A percentile compares a stretch with the other conserved stretches of the same genome.
Conservation (phyloP, 2,888 invertebrate genomes). For the Azorinus chamasolen region DNA sequence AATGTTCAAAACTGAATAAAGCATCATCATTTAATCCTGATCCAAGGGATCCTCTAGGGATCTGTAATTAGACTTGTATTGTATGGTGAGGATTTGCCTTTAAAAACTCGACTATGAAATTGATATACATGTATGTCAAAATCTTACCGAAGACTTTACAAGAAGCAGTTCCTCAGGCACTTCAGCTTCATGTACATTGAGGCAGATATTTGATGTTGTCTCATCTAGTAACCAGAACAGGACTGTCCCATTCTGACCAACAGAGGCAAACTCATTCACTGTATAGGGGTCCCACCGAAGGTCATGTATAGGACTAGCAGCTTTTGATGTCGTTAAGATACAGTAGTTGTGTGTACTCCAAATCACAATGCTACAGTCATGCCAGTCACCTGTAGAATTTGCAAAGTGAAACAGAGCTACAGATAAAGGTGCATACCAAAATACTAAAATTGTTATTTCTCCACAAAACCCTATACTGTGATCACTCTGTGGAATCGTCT, state of each 20-base stretch:
- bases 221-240: constrained; percentile 85
- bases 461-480: too few relatives aligned
- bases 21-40: too few relatives aligned
- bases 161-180: constrained; percentile 82
- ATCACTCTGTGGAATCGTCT: too few relatives aligned
- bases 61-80: too few relatives aligned
- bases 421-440: too few relatives aligned
- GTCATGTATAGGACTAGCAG: constrained; percentile 81
- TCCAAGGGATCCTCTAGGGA: too few relatives aligned
- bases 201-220: constrained; percentile 70
- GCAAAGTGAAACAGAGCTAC: too few relatives aligned
- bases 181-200: constrained; percentile 84
- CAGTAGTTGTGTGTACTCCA: constrained; percentile 82
- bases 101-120: too few relatives aligned
- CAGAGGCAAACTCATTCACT: constrained; percentile 84
- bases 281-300: constrained; percentile 84
- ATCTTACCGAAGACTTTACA: constrained; percentile 37
- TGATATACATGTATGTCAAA: too few relatives aligned
- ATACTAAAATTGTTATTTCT: too few relatives aligned
- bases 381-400: constrained; percentile 80
- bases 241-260: constrained; percentile 81
- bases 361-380: constrained; percentile 81
- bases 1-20: too few relatives aligned
- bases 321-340: constrained; percentile 77
- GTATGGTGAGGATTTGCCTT: too few relatives aligned